phyloP scores from a whole-genome alignment of 2,797 vertebrate genomes.

The Acanthis flammea region DNA sequence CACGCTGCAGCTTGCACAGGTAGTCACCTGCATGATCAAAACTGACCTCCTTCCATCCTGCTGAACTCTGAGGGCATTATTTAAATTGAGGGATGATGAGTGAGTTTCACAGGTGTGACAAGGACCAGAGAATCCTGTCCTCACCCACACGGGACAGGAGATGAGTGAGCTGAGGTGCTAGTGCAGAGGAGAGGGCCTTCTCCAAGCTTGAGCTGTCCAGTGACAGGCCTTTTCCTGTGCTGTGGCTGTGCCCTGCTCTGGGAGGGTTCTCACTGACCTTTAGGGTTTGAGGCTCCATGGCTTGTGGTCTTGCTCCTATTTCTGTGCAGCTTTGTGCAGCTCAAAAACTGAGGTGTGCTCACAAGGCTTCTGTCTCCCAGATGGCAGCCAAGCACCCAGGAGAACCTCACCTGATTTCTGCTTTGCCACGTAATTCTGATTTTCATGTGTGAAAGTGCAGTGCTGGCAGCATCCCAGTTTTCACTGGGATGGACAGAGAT shows the following conservation, averaged over 20 bases:
- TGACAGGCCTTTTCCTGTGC: background rate
- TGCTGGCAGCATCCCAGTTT: background rate
- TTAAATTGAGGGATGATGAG: background rate
- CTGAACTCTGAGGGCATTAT: background rate
- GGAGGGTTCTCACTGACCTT: background rate
- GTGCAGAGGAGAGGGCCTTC: background rate
- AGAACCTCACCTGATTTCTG: background rate
- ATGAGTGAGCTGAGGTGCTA: rapidly evolving
- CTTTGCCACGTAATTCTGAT: background rate
- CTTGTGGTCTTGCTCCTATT: background rate
- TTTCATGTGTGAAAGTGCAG: background rate
- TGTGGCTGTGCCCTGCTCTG: rapidly evolving
- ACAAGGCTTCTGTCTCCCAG: background rate
- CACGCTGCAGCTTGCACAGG: rapidly evolving
- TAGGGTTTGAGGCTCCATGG: background rate
- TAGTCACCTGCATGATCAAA: background rate
- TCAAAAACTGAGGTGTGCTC: background rate
- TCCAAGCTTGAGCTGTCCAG: background rate
- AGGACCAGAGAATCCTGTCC: background rate
- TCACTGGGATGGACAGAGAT: background rate
- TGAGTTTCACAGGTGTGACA: background rate
- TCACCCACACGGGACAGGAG: background rate
- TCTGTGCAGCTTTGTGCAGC: background rate
- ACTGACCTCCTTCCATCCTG: background rate
- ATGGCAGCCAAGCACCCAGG: background rate